These are phyloP conservation scores for Oligia fasciuncula DNA, from an alignment of 2,888 invertebrate genomes.

Conservation along the genomic window DNA sequence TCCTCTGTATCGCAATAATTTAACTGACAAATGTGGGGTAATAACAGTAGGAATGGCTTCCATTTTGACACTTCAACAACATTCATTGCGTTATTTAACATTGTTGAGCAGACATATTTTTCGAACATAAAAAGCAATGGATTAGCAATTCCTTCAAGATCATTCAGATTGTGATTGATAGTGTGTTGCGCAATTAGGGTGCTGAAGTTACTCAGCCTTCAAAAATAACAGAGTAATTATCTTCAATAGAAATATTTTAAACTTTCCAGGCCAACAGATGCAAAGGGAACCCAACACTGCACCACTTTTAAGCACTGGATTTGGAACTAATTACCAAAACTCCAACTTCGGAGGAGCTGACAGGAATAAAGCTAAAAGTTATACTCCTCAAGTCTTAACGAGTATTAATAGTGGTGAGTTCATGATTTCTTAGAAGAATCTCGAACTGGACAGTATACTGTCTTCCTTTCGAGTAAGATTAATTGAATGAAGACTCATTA, in stretches of 20 bases:
- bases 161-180: too few species aligned
- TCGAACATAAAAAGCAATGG: too few species aligned
- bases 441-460: neutral
- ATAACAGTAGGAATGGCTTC: too few species aligned
- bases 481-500: conserved; percentile 35
- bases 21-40: neutral
- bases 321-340: conserved; percentile 79
- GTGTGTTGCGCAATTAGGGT: too few species aligned
- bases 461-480: conserved; percentile 32
- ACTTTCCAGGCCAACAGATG: conserved; percentile 70
- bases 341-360: conserved; percentile 75
- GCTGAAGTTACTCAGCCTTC: neutral
- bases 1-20: neutral
- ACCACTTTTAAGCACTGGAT: conserved; percentile 63
- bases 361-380: conserved; percentile 69
- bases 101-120: too few species aligned
- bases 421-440: conserved; percentile 27
- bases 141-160: too few species aligned
- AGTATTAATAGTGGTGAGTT: conserved; percentile 63
- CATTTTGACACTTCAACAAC: too few species aligned
- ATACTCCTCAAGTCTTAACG: conserved; percentile 59
- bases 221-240: neutral
- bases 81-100: too few species aligned
- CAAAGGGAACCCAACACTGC: conserved; percentile 61
- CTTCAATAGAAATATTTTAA: neutral